Base-by-base conservation (phyloP, 2,797 vertebrate genomes). In the Mastacembelus armatus region DNA sequence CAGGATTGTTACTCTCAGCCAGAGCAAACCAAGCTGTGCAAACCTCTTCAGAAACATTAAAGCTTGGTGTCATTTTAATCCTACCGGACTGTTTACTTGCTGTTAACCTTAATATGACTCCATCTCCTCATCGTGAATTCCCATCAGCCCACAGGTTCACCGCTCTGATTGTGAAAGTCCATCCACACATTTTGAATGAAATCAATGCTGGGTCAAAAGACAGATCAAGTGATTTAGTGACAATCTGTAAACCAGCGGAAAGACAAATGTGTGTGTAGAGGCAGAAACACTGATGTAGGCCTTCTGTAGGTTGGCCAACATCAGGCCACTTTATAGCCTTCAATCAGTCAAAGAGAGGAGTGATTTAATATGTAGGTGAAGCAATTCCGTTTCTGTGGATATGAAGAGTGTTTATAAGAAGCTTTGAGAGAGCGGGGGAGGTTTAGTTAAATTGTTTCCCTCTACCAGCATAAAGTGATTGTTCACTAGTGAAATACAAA, bases 11-110 rank as follows among this genome's bases (percentile, higher is more conserved):
- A 10, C 54, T 48, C 55, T 48, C 50, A 51, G 81, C 79, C 80
- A 80, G 75, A 82, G 38, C 68, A 88, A 86, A 88, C 65, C 66
- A 85, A 87, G 80, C 84, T 87, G 79, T 84, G 83, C 72, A 84
- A 85, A 85, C 63, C 68, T 73, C 64, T 77, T 80, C 24, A 80
- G 30, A 81, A 67, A 22, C 64, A 66, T 78, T 58, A 59, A 63
- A 18, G 63, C 59, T 45, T 7, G 16, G 32, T 47, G 4, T 59
- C 48, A 82, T 77, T 82, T 66, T 35, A 73, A 79, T 76, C 58
- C 39, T 68, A 14, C 18, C 0, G 5, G 56, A 64, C 67, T 74
- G 73, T 80, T 85, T 78, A 52, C 52, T 69, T 36, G 56, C 57
- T 57, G 66, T 78, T 79, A 67, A 84, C 77, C 72, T 80, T 60